Evolutionary conservation across 2,888 invertebrate species (phyloP).

Genomic region (Aromia moschata): DNA sequence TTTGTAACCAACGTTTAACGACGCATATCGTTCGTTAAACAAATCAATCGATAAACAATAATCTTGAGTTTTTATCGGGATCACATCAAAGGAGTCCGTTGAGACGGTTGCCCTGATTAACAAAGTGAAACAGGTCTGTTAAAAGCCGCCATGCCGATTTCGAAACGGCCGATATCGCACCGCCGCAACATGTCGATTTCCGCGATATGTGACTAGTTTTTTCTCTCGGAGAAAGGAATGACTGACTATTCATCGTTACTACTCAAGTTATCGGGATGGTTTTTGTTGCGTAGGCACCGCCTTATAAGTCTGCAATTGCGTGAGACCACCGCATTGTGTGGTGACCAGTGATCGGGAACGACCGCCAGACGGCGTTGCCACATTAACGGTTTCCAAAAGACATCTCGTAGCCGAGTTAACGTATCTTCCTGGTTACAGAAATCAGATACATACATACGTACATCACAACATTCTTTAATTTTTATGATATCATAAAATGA

Average conservation of each 20-base stretch:
- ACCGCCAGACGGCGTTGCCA: conserved; percentile 9
- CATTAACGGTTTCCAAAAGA: no score
- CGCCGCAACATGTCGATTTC: conserved; percentile 6
- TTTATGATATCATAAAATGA: no score
- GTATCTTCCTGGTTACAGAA: no score
- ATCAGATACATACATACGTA: no score
- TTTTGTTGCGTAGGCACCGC: conserved; percentile 21
- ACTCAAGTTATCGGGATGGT: conserved; percentile 6
- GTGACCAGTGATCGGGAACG: conserved; percentile 15
- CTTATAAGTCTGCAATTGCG: conserved; percentile 11
- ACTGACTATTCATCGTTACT: conserved; percentile 8
- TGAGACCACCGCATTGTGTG: conserved; percentile 25
- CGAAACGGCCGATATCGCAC: background rate
- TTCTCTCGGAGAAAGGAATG: background rate
- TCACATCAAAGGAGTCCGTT: background rate
- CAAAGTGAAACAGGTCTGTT: no score
- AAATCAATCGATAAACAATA: background rate
- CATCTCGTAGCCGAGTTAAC: no score
- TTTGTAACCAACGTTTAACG: background rate
- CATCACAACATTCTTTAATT: no score
- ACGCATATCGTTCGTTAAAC: background rate
- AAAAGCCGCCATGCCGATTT: no score
- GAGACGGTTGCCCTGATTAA: background rate
- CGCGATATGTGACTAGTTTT: conserved; percentile 15
- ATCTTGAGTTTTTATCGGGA: background rate